Conservation (phyloP, 2,797 vertebrate genomes). For the Anguilla marmorata region DNA sequence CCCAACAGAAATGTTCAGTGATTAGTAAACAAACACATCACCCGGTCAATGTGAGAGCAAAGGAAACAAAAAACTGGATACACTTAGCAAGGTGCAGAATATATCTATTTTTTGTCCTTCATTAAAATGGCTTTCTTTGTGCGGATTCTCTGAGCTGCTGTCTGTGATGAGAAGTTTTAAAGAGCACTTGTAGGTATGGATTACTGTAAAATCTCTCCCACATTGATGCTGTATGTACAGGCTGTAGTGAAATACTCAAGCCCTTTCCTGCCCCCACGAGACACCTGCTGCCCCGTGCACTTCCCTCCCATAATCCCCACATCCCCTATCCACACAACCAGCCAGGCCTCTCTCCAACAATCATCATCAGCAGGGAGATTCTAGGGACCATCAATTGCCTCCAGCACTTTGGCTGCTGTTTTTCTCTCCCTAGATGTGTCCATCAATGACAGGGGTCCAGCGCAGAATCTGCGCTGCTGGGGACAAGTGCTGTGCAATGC, state of each 20-base stretch:
- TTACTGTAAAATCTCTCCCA: neutral
- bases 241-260: neutral
- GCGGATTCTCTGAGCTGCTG: slow-evolving; percentile 14
- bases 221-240: slow-evolving; percentile 1
- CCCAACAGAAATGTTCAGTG: neutral
- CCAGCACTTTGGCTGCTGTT: neutral
- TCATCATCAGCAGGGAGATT: neutral
- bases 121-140: slow-evolving; percentile 32
- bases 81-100: slow-evolving; percentile 14
- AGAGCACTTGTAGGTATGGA: slow-evolving; percentile 23
- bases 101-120: slow-evolving; percentile 19
- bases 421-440: neutral
- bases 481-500: neutral
- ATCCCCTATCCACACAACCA: too few relatives aligned
- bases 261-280: neutral
- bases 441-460: neutral
- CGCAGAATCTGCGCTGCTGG: neutral
- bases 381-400: neutral
- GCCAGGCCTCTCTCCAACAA: neutral
- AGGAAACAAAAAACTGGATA: slow-evolving; percentile 1
- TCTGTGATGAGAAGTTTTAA: slow-evolving; percentile 8
- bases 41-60: neutral
- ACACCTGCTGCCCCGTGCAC: neutral
- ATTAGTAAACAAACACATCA: slow-evolving; percentile 4
- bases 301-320: neutral